These are phyloP conservation scores for Phengaris alcon DNA, from an alignment of 2,888 invertebrate species.

Conservation along the genomic window DNA sequence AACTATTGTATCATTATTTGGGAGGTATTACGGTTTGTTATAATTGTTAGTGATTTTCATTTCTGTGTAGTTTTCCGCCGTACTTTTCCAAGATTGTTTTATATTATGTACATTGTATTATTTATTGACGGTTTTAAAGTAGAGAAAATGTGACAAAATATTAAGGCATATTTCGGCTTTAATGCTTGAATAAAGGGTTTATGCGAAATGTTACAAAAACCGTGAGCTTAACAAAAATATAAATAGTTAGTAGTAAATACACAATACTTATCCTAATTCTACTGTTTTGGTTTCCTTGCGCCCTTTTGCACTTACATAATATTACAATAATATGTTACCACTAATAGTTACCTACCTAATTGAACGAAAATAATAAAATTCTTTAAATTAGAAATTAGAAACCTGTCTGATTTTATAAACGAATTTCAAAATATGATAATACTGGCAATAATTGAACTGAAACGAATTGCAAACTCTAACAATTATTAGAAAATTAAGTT, in stretches of 20 bases:
- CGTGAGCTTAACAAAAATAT: too few relatives aligned
- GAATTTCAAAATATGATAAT: neutral
- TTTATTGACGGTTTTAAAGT: slow-evolving; percentile 29
- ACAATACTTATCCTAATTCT: slow-evolving; percentile 5
- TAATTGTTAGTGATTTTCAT: slow-evolving; percentile 1
- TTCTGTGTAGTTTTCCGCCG: slow-evolving; percentile 6
- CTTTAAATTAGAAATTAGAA: too few relatives aligned
- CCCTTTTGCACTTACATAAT: neutral
- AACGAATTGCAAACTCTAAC: slow-evolving; percentile 6
- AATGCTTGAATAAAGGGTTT: neutral
- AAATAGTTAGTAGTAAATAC: neutral
- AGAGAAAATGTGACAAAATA: slow-evolving; percentile 28
- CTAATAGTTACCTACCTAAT: neutral
- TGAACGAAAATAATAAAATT: too few relatives aligned
- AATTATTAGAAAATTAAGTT: neutral
- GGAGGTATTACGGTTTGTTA: slow-evolving; percentile 44
- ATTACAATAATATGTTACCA: neutral
- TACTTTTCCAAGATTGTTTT: neutral
- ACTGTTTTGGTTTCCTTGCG: neutral
- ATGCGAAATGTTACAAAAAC: neutral
- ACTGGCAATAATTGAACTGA: neutral
- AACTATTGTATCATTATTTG: slow-evolving; percentile 16
- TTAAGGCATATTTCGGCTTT: slow-evolving; percentile 12
- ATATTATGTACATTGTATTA: slow-evolving; percentile 21
- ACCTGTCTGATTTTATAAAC: neutral